These are phyloP conservation scores for Anabas testudineus DNA, from an alignment of 2,797 vertebrate species.

Conservation along the genomic window DNA sequence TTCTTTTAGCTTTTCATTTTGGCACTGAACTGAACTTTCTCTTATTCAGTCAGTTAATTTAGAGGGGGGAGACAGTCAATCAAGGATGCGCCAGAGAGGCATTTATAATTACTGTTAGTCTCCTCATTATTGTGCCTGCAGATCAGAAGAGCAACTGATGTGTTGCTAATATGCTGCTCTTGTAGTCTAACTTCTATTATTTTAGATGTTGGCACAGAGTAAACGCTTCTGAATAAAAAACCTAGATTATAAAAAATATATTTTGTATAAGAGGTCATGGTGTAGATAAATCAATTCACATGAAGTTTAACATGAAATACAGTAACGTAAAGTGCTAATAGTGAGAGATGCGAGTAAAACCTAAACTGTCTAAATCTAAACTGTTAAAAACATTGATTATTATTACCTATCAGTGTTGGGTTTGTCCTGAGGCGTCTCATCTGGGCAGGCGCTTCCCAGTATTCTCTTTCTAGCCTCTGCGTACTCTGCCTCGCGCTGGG, in stretches of 20 bases:
- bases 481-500: conserved; percentile 97
- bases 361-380: neutral
- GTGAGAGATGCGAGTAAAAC: neutral
- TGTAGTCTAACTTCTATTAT: too few species aligned
- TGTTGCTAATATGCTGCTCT: too few species aligned
- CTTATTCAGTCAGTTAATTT: neutral
- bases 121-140: too few species aligned
- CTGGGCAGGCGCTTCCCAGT: conserved; percentile 94
- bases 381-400: neutral
- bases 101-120: neutral
- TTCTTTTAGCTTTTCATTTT: neutral
- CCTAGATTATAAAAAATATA: too few species aligned
- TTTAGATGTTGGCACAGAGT: too few species aligned
- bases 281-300: too few species aligned
- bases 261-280: too few species aligned
- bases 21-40: neutral
- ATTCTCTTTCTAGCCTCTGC: conserved; percentile 97
- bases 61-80: neutral
- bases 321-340: too few species aligned
- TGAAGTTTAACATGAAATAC: neutral
- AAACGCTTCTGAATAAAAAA: too few species aligned
- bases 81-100: neutral
- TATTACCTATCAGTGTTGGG: conserved; percentile 87
- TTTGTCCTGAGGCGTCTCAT: conserved; percentile 94
- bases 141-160: too few species aligned